These are phyloP conservation scores for Tyrannus savana DNA, from an alignment of 2,113 vertebrate species.

Conservation along the genomic window DNA sequence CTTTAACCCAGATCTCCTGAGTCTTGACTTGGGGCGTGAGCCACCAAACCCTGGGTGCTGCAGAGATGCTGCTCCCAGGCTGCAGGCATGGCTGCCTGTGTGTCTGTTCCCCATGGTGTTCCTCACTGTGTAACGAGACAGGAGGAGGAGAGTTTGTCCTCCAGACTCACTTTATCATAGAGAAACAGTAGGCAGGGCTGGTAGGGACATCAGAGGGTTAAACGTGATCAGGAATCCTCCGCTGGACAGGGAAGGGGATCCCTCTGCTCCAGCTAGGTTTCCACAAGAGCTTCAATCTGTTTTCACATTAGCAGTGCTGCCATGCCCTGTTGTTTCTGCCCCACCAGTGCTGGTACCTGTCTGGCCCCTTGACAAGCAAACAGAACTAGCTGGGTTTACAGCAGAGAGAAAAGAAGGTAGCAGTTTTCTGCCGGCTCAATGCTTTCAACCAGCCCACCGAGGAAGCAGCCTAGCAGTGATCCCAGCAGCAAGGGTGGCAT, in stretches of 20 bases:
- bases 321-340: neutral
- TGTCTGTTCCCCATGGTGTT: neutral
- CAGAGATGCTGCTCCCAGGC: neutral
- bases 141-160: neutral
- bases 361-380: neutral
- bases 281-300: neutral
- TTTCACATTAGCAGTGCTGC: neutral
- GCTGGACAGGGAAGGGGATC: neutral
- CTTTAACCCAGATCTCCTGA: neutral
- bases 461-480: neutral
- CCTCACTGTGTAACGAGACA: neutral
- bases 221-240: neutral
- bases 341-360: neutral
- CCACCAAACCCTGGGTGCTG: neutral
- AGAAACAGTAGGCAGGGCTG: neutral
- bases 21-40: neutral
- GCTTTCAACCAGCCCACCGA: neutral
- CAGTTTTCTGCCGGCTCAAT: neutral
- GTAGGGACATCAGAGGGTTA: neutral
- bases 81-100: neutral
- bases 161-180: neutral
- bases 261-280: neutral
- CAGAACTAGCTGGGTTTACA: neutral
- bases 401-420: neutral
- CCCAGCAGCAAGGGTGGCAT: neutral